Evolutionary conservation across 2,797 vertebrate genomes (phyloP).

Genomic region (Halcyon badia): DNA sequence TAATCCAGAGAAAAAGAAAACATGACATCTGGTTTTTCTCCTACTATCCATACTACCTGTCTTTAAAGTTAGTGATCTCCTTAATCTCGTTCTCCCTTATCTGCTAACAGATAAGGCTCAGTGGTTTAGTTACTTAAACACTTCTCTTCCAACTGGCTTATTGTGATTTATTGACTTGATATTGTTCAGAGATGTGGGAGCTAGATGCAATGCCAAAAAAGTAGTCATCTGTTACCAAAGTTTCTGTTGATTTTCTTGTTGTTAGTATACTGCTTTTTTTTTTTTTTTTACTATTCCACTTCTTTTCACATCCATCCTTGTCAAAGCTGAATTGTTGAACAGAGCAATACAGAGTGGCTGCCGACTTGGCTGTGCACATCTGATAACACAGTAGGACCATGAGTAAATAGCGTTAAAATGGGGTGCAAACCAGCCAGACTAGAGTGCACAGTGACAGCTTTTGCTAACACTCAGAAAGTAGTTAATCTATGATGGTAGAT

Average conservation of each 20-base stretch:
- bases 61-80: conserved; percentile 31
- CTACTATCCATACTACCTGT: background rate
- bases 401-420: background rate
- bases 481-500: background rate
- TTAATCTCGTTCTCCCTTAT: conserved; percentile 37
- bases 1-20: conserved; percentile 7
- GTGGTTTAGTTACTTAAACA: conserved; percentile 52
- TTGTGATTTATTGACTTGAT: conserved; percentile 41
- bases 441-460: accelerated
- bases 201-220: background rate
- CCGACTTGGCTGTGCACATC: accelerated
- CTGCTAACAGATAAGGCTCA: conserved; percentile 57
- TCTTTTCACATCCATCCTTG: background rate
- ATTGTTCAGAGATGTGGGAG: background rate
- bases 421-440: background rate
- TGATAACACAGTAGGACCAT: background rate
- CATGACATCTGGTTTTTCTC: background rate
- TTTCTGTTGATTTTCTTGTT: background rate
- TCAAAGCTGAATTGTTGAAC: background rate
- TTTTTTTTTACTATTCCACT: background rate
- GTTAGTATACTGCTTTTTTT: background rate
- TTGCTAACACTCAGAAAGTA: background rate
- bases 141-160: background rate
- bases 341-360: background rate
- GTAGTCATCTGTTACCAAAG: background rate